Conservation (phyloP, 2,888 invertebrate genomes). For the Ectemnius continuus region DNA sequence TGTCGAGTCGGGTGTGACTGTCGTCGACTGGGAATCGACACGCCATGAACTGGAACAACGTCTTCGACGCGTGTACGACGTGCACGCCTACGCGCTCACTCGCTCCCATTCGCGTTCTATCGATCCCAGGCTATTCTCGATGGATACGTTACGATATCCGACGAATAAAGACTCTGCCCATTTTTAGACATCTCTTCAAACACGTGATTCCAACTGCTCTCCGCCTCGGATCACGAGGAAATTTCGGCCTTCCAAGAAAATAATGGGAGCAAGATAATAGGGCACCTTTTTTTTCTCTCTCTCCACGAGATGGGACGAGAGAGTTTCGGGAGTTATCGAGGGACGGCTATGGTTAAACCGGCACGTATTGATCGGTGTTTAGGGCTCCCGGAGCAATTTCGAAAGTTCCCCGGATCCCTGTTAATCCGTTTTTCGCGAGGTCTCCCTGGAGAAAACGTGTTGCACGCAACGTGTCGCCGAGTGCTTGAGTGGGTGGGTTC, state of each 20-base stretch:
- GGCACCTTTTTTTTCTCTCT: not conserved
- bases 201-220: no score
- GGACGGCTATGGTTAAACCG: not conserved
- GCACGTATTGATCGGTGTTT: slow-evolving; percentile 3
- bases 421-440: slow-evolving; percentile 16
- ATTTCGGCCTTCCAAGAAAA: no score
- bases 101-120: slow-evolving; percentile 10
- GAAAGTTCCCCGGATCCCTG: not conserved
- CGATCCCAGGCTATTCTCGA: slow-evolving; percentile 20
- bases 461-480: not conserved
- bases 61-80: not conserved
- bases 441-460: slow-evolving; percentile 8
- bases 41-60: not conserved
- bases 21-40: not conserved
- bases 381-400: slow-evolving; percentile 3
- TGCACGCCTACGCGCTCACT: not conserved
- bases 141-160: not conserved
- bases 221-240: no score
- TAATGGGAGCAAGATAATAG: not conserved
- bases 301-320: not conserved
- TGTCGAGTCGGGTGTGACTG: no score
- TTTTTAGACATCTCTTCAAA: not conserved
- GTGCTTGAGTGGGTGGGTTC: slow-evolving; percentile 1
- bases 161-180: slow-evolving; percentile 1
- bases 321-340: no score